These are phyloP conservation scores for Scolanthus callimorphus DNA, from an alignment of 92 coral and sea anemone genomes.

Conservation along the genomic window DNA sequence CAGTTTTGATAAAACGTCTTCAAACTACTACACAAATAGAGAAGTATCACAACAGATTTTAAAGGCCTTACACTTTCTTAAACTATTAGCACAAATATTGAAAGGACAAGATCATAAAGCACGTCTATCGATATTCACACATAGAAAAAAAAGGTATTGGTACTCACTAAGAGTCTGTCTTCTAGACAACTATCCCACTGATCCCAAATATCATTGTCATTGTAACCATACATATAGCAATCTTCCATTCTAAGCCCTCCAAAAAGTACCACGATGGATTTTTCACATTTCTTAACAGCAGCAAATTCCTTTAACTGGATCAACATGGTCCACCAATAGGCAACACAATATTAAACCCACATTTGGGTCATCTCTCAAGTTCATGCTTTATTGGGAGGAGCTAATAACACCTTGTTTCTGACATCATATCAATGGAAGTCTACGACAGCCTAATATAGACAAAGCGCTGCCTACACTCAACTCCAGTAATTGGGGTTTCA, in stretches of 20 bases:
- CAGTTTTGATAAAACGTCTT: not conserved
- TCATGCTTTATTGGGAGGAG: not conserved
- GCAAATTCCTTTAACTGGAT: constrained; percentile 15
- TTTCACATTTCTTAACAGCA: constrained; percentile 10
- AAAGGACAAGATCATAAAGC: too few relatives aligned
- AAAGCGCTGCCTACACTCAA: not conserved
- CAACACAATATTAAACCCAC: constrained; percentile 9
- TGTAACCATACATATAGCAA: constrained; percentile 7
- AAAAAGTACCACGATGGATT: constrained; percentile 7
- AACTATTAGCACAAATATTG: too few relatives aligned
- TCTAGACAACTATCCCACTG: constrained; percentile 32
- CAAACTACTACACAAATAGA: too few relatives aligned
- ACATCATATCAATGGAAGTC: constrained; percentile 8
- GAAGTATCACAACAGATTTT: too few relatives aligned
- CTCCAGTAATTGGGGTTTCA: not conserved
- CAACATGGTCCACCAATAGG: constrained; percentile 33
- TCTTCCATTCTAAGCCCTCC: constrained; percentile 23
- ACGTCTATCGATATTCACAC: too few relatives aligned
- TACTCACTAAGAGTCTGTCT: constrained; percentile 32
- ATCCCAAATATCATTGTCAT: constrained; percentile 23
- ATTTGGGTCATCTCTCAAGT: not conserved
- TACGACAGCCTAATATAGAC: constrained; percentile 16
- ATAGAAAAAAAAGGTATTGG: too few relatives aligned
- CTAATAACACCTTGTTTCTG: constrained; percentile 5
- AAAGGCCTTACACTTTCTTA: too few relatives aligned